Base-by-base conservation (phyloP, 2,888 invertebrate genomes). In the Drosophila glabriapex region DNA sequence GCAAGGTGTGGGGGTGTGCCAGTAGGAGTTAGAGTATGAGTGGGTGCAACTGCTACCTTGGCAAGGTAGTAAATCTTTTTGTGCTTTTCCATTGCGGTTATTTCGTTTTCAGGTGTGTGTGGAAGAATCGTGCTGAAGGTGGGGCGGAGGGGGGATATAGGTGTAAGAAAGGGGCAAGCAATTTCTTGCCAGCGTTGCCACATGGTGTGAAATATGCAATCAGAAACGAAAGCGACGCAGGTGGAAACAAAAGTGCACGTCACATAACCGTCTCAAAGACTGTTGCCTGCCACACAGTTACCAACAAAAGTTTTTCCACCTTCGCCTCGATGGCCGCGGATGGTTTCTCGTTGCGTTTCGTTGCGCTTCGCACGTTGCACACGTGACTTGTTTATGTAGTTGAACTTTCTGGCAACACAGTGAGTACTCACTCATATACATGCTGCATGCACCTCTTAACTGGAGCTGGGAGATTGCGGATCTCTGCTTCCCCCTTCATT, bases 351-450 rank as follows among this genome's bases (percentile, higher is more conserved):
- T 68, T 80, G 72, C 89, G 75, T 76, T 72, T 74, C 85, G 91
- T 79, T 82, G 86, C 83, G 81, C 83, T 72, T 90, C 80, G 87
- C 83, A 85, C 89, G 82, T 81, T 89, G 90, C 87, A 78, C 91
- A 89, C 91, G 89, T 89, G 89, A 89, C 89, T 91, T 91, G 91
- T 91, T 91, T 91, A 90, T 89, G 91, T 89, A 91, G 89, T 82
- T 76, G 76, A 90, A 89, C 87, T 86, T 88, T 77, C 54, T 52
- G 46, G 37, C 37, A 54, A 35, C 19, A 54, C 54, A 54, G 16
- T 46, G 46, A 46, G 46, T 10, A 52, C 52, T 29, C 28, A 52
- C 52, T 35, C 54, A 52, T 65, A 49, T 64, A 59, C 55, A 60
- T 54, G 67, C 58, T 63, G 66, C 49, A 78, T 69, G 53, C 50